Evolutionary conservation across 2,113 vertebrate genomes (phyloP), one percentile per base, ranked within the genome.

Genomic region (Marmota flaviventris): DNA sequence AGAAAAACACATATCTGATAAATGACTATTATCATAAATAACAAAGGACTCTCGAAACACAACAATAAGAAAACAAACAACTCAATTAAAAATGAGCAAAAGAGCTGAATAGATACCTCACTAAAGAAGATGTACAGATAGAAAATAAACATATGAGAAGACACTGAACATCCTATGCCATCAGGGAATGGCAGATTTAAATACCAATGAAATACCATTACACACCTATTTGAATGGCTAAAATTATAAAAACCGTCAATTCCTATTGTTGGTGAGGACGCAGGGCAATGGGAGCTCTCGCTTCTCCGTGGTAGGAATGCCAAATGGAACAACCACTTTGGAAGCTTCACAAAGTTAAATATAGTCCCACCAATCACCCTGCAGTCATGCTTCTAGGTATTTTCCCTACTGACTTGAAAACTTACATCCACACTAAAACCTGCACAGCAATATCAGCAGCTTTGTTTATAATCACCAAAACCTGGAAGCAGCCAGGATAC

Each of bases 21-120:
- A 84, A 76, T 53, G 51, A n/a, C 37, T 70, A 16, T 72, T 77
- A 86, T 65, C 53, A 51, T 65, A 95, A 96, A 90, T 90, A 42
- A 48, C 25, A 92, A 89, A 79, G n/a, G 51, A 63, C 29, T 48
- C 51, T 95, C 32, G 6, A 93, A 93, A 70, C 12, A 34, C 37
- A 37, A 69, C 8, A 42, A 37, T n/a, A 37, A 79, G 32, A 78
- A 84, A 84, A 76, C 22, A 81, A 73, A 73, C 5, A 48, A 20
- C 14, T 39, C n/a, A 83, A 72, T 93, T 78, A 83, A 92, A 92
- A 86, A 73, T 84, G 27, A 63, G 24, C 34, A 56, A 78, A 85
- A 90, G 42, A 73, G 53, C 65, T 85, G 63, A 85, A 92, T 8
- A n/a, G 14, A 61, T 6, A 13, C 45, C 1, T 79, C 73, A 67